Conservation (phyloP, 2,113 vertebrate genomes). For the Myotis brandtii region DNA sequence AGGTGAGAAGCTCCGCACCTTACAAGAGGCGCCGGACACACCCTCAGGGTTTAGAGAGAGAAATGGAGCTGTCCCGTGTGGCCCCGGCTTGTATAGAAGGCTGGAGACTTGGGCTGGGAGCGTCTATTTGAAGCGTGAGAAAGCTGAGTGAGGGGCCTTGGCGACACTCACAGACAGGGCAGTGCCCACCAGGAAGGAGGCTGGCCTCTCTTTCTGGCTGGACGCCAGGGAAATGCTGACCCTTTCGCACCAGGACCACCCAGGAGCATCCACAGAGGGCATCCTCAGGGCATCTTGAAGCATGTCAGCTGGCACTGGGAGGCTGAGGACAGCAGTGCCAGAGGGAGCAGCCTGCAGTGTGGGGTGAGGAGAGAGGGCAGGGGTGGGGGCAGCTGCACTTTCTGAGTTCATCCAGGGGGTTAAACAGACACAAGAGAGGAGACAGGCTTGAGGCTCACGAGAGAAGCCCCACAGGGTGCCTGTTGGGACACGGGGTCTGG, state of each 20-base stretch:
- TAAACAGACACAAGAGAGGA: background rate
- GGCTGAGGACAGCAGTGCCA: background rate
- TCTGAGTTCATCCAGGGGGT: background rate
- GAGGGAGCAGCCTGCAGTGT: background rate
- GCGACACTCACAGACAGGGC: background rate
- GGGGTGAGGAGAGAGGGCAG: background rate
- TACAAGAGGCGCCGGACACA: background rate
- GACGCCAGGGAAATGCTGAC: background rate
- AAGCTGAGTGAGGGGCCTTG: background rate
- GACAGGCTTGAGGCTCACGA: background rate
- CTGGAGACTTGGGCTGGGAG: background rate
- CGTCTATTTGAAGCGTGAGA: background rate
- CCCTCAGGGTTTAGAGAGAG: background rate
- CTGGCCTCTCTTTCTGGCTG: background rate
- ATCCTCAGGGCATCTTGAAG: accelerated
- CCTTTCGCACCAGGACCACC: background rate
- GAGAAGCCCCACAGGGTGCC: background rate
- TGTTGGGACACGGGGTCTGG: background rate
- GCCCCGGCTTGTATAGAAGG: background rate
- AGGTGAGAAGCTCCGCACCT: background rate
- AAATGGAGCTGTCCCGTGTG: accelerated
- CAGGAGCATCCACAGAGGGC: background rate
- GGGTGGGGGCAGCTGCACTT: too few species aligned
- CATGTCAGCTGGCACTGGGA: background rate
- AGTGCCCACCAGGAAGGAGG: background rate